Evolutionary conservation across 2,113 vertebrate genomes (phyloP).

Genomic region (Rhinichthys klamathensis): DNA sequence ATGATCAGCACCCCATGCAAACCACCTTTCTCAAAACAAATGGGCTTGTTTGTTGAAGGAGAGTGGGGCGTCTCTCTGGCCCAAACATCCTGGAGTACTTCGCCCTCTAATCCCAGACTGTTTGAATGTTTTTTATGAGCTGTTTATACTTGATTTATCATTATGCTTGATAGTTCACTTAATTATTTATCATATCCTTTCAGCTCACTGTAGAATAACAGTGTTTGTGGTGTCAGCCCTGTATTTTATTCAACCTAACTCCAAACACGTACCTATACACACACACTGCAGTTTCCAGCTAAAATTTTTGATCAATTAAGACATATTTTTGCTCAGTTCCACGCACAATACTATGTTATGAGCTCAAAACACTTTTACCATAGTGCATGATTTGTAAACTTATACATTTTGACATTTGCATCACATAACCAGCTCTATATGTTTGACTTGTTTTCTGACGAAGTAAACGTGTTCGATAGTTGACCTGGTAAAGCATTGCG

Average conservation of each 20-base stretch:
- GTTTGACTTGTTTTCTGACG: not conserved
- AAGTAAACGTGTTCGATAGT: not conserved
- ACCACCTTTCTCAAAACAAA: constrained; percentile 41
- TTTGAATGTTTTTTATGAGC: constrained; percentile 56
- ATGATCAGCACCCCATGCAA: constrained; percentile 37
- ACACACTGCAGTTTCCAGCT: not conserved
- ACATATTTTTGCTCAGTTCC: not conserved
- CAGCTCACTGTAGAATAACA: constrained; percentile 25
- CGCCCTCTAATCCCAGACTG: constrained; percentile 43
- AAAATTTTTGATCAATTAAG: not conserved
- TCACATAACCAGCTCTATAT: not conserved
- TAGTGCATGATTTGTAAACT: not conserved
- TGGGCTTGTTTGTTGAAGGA: constrained; percentile 23
- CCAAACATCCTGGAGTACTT: constrained; percentile 39
- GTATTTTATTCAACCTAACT: constrained; percentile 26
- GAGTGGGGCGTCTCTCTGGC: constrained; percentile 18
- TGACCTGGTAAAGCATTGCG: not conserved
- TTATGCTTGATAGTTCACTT: constrained; percentile 35
- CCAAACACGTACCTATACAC: not conserved
- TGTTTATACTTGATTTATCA: constrained; percentile 55
- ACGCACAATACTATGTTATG: not conserved
- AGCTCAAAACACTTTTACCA: not conserved
- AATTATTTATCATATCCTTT: constrained; percentile 53
- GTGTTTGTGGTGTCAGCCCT: constrained; percentile 12
- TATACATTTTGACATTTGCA: not conserved